These are phyloP conservation scores for Callosobruchus maculatus DNA, from an alignment of 2,888 invertebrate genomes.

Conservation along the genomic window DNA sequence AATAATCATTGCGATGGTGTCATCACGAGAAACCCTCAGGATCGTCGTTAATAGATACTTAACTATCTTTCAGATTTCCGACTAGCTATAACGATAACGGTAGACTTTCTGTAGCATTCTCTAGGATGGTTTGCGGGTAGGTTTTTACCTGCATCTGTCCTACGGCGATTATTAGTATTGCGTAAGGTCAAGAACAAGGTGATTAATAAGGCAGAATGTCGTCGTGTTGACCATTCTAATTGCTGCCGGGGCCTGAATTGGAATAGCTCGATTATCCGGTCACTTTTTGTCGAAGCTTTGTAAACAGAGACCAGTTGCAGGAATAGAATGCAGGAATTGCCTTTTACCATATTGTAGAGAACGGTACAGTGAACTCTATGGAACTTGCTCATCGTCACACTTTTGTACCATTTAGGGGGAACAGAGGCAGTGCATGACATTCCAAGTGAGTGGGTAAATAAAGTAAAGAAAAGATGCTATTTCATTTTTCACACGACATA, in stretches of 20 bases:
- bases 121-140: too few species aligned
- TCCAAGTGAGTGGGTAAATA: background rate
- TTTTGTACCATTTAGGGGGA: background rate
- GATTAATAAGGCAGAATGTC: constrained; percentile 19
- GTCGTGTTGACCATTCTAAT: constrained; percentile 30
- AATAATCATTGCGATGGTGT: too few species aligned
- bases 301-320: background rate
- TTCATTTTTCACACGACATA: too few species aligned
- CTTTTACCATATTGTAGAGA: background rate
- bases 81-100: too few species aligned
- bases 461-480: too few species aligned
- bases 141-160: too few species aligned
- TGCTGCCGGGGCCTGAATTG: constrained; percentile 28
- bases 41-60: too few species aligned
- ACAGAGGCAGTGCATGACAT: background rate
- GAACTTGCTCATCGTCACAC: background rate
- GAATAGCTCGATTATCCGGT: constrained; percentile 27
- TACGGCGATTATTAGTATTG: background rate
- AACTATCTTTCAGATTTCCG: too few species aligned
- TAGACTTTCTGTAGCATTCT: too few species aligned
- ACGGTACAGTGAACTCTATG: background rate
- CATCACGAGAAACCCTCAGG: too few species aligned
- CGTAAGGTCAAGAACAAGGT: constrained; percentile 17
- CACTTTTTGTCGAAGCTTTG: constrained; percentile 12
- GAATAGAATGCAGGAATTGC: background rate